Base-by-base conservation (phyloP, 92 coral and sea anemone genomes). In the Parazoanthus darwini region DNA sequence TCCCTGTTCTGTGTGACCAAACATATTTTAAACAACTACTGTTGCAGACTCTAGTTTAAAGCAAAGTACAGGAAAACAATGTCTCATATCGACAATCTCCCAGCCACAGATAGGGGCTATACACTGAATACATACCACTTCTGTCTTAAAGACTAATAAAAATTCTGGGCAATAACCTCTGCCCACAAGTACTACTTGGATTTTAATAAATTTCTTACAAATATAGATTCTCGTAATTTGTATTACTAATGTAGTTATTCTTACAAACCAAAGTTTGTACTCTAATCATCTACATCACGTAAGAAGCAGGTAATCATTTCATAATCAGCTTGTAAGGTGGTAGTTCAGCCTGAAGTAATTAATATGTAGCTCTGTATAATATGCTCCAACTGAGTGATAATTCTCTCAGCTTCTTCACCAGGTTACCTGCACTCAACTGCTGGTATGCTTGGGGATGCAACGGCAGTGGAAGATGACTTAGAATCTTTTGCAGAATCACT, bases 391-490 rank as follows among this genome's bases (percentile, higher is more conserved):
- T 56, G 67, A 81, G 25, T 81, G 33, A 81, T 81, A 33, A 26
- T 81, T 66, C 25, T 56, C 68, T 51, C 9, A 14, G 50, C 18
- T n/a, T 20, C 23, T 11, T 35, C 22, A 16, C 63, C 87, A 84
- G 87, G 96, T 90, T 94, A 97, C 94, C 99, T 97, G 79, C 99
- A 97, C 59, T 97, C 99, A 25, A 95, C 96, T 36, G 96, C 89
- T 37, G 97, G 88, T n/a, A 89, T 67, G 88, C 73, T 89, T 82
- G 91, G 82, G 22, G 96, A 83, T 26, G 93, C 50, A n/a, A 89
- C 86, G 20, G 93, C 79, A 71, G 89, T 87, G 23, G 94, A 84
- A 68, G 96, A 92, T 58, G 94, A 76, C 48, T 89, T 81, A 22
- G 96, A 90, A 68, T 93, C 92, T 20, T 90, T 88, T 72, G 67